Percentiles rank a stretch among this genome's conserved stretches.
phyloP scores from a whole-genome alignment of 1,140 invertebrate species.

The Euura saliciscinereae region DNA sequence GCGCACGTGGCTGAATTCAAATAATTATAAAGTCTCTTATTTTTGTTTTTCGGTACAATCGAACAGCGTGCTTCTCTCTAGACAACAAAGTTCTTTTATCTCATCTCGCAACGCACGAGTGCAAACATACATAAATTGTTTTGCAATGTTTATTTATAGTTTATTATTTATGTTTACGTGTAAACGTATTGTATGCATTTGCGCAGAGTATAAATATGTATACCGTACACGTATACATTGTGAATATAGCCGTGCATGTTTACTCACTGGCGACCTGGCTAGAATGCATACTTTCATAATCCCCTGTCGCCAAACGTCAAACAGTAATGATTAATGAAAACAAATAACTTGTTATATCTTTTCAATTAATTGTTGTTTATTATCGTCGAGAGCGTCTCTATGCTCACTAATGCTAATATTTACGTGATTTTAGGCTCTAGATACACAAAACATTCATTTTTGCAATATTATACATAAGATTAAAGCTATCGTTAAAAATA shows the following conservation, averaged over 20 bases:
- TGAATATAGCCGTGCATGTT: conserved; percentile 13
- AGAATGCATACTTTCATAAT: conserved; percentile 33
- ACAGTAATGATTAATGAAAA: conserved; percentile 34
- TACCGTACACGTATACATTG: no score
- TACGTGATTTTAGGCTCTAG: not conserved
- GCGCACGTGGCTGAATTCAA: no score
- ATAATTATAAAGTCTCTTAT: no score
- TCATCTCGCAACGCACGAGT: no score
- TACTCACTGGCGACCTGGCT: conserved; percentile 33
- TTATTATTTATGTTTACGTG: no score
- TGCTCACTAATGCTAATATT: not conserved
- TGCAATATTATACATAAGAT: not conserved
- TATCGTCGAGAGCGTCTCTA: not conserved
- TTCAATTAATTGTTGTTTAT: conserved; percentile 3
- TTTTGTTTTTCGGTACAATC: no score
- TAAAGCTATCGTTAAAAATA: not conserved
- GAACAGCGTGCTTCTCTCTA: no score
- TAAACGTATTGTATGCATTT: no score
- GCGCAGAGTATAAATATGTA: no score
- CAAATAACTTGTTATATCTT: conserved; percentile 20
- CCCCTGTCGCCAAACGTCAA: conserved; percentile 38
- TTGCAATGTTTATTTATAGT: no score
- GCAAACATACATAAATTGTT: no score
- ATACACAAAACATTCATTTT: not conserved
- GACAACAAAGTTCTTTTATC: no score